These are phyloP conservation scores for Aphidius colemani DNA, from an alignment of 2,888 invertebrate species.

Conservation along the genomic window DNA sequence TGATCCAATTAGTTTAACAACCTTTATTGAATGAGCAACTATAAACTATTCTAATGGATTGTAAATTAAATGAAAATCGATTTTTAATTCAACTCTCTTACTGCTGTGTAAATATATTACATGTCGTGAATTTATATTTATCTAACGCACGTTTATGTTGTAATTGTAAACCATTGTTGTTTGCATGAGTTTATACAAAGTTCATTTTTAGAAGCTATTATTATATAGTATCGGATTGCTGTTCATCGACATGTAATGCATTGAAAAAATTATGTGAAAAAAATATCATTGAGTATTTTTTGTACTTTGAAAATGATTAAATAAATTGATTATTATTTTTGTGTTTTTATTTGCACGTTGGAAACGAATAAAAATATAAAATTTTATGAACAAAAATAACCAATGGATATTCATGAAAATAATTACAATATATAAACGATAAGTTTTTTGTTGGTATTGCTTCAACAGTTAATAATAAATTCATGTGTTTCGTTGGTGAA, in stretches of 20 bases:
- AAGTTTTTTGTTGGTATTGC: constrained; percentile 3
- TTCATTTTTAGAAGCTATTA: not conserved
- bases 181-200: not conserved
- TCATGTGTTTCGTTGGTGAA: constrained; percentile 1
- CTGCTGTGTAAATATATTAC: no score
- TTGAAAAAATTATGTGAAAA: not conserved
- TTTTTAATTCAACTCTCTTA: no score
- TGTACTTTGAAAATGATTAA: no score
- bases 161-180: not conserved
- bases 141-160: no score
- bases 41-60: no score
- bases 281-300: not conserved
- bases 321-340: not conserved
- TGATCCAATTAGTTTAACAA: no score
- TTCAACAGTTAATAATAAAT: constrained; percentile 27
- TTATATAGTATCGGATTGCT: no score
- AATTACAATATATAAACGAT: not conserved
- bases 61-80: no score
- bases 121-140: no score
- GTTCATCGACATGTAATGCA: not conserved
- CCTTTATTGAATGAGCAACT: no score
- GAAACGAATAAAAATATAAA: not conserved
- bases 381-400: constrained; percentile 30
- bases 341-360: not conserved
- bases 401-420: constrained; percentile 34